Evolutionary conservation across 2,113 vertebrate genomes (phyloP), one percentile per base, ranked within the genome.

Genomic region (Centrocercus urophasianus): DNA sequence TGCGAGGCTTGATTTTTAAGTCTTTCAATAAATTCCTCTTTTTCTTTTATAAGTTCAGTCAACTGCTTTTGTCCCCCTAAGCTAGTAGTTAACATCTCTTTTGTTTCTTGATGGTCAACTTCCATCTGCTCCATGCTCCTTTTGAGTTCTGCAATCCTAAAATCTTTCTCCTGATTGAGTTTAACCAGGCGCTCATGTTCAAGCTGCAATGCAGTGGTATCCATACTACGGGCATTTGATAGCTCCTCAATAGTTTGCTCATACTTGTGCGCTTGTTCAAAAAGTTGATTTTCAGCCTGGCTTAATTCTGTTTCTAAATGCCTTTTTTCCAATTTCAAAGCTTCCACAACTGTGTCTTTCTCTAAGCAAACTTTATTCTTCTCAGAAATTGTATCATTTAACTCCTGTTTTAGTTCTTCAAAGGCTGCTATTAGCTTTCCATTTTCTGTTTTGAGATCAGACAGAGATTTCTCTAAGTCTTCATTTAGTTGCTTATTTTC

Each of bases 51-150:
- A 66, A 99, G 95, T 60, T 99, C 98, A 0, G 98, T 98, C 91
- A 99, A 96, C 70, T 99, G 99, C 92, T 99, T 98, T 96, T 99
- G 99, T 50, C 98, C 98, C 30, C 98, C 98, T 71, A 99, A 97
- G 11, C 98, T 99, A 80, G 98, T 98, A 1, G 98, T 97, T 42
- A 99, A 96, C 97, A 98, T 98, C 73, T 98, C 98, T 52, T 98
- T 98, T 16, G 98, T 99, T 97, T 99, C 98, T 52, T 97, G 97
- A 90, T 98, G 97, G 84, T 98, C 98, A 0, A 22, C 66, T 21
- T 97, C 97, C 95, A 98, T 82, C 94, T 98, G 98, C 93, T 98
- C 98, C 27, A 98, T 82, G 79, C 92, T 98, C 36, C 97, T 98
- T 94, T 94, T 98, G 61, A 99, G 98, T 83, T 98, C 97, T 45